Evolutionary conservation across 1,140 invertebrate genomes (phyloP).

Genomic region (Drosophila sp.): DNA sequence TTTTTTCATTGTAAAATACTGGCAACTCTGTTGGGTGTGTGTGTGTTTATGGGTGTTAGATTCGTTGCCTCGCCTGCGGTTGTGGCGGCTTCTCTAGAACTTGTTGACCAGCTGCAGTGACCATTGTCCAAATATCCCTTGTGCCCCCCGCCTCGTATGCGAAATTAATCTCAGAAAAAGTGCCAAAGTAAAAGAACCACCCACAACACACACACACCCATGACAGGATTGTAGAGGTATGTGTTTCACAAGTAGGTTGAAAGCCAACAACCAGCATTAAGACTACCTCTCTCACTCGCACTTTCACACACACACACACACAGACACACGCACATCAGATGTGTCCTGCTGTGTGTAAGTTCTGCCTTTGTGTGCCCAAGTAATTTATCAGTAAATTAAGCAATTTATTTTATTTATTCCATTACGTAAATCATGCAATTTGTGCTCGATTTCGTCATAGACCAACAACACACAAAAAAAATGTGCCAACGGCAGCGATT

Average conservation of each 20-base stretch:
- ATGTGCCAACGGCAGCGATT: slow-evolving; percentile 71
- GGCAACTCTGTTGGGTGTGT: not conserved
- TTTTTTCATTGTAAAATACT: too few relatives aligned
- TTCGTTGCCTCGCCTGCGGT: slow-evolving; percentile 43
- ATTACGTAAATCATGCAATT: slow-evolving; percentile 84
- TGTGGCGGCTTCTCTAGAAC: slow-evolving; percentile 42
- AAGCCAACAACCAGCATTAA: slow-evolving; percentile 8
- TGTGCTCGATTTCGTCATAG: slow-evolving; percentile 79
- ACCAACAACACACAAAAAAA: slow-evolving; percentile 46
- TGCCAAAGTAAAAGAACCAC: slow-evolving; percentile 63
- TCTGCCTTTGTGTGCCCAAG: slow-evolving; percentile 59
- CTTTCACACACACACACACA: not conserved
- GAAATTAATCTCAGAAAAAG: slow-evolving; percentile 80
- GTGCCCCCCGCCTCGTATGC: slow-evolving; percentile 14
- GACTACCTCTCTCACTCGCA: not conserved
- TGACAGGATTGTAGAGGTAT: slow-evolving; percentile 12
- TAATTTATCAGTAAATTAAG: slow-evolving; percentile 85
- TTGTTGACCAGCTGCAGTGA: slow-evolving; percentile 23
- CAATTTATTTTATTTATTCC: slow-evolving; percentile 84
- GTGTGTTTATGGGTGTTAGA: slow-evolving; percentile 1
- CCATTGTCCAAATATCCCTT: slow-evolving; percentile 9
- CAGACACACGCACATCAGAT: slow-evolving; percentile 4
- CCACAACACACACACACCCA: slow-evolving; percentile 19
- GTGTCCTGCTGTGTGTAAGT: slow-evolving; percentile 51
- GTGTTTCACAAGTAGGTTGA: slow-evolving; percentile 37